Base-by-base conservation (phyloP, 2,797 vertebrate genomes). In the Poecilia velifera region DNA sequence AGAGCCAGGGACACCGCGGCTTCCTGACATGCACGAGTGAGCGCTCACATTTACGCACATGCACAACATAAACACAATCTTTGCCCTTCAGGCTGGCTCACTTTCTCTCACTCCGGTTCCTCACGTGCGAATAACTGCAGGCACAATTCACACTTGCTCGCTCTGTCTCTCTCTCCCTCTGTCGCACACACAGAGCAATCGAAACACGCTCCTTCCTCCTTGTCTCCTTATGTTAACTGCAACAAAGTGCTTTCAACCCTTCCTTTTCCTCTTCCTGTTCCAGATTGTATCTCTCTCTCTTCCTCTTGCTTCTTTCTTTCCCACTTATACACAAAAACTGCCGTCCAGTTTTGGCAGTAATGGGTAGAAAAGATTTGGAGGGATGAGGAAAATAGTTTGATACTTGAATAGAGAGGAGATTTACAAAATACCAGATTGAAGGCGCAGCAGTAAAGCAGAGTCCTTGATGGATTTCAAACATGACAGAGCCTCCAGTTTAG, bases 1-100 rank as follows among this genome's bases (percentile, higher is more conserved):
- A 89, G 85, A 91, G 82, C 87, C 87, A 85, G 91, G 89, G 89
- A 92, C 92, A 91, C 88, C 91, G 80, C 88, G 83, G 88, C 88
- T 94, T 95, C 94, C 93, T 91, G 85, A 89, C 73, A 41, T 82
- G 80, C 83, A 76, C 73, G 72, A 82, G 73, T 51, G 64, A 85
- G 73, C 77, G 57, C 81, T 78, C 83, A 71, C 84, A 80, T 75
- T 77, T 84, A 77, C 62, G 76, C 81, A 79, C 82, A 72, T 46
- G 59, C 72, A 66, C 76, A 81, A 89, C 84, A 83, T 84, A 84
- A 91, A 89, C 84, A 87, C 87, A 84, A 77, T 89, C 79, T 84
- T 88, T 88, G 83, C 86, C 84, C 87, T 88, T 91, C 87, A 81
- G 73, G 85, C 86, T 72, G 85, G 74, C 82, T 88, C 86, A 80